A percentile compares a stretch with the other conserved stretches of the same genome.
phyloP scores from a whole-genome alignment of 2,888 invertebrate species.

The Unio pictorum region DNA sequence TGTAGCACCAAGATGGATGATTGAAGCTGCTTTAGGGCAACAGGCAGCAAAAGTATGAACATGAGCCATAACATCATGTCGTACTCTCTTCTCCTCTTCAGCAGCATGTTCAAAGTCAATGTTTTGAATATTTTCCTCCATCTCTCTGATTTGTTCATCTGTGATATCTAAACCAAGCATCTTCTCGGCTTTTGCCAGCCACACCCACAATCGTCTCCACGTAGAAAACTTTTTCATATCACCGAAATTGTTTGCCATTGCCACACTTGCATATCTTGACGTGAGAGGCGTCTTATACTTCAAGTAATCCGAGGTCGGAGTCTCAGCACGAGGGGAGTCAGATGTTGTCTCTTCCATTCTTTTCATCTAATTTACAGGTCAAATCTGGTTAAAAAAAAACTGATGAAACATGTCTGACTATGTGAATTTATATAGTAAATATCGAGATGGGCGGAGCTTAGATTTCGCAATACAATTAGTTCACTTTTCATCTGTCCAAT shows the following conservation, averaged over 20 bases:
- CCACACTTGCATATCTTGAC: constrained; percentile 93
- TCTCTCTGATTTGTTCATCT: constrained; percentile 86
- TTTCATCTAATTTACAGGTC: no score
- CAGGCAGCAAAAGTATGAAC: constrained; percentile 92
- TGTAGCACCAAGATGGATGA: constrained; percentile 94
- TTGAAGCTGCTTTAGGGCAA: constrained; percentile 93
- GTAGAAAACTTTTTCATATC: constrained; percentile 96
- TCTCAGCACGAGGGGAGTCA: no score
- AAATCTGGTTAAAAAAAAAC: no score
- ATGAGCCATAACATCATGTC: constrained; percentile 99
- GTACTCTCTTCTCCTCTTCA: constrained; percentile 86
- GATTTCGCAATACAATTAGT: no score
- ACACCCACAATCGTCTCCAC: constrained; percentile 95
- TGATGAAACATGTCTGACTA: no score
- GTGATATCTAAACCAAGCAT: constrained; percentile 84
- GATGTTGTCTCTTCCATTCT: no score
- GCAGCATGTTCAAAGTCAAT: constrained; percentile 91
- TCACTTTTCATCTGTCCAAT: no score
- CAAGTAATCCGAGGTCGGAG: constrained; percentile 19
- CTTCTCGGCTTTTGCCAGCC: constrained; percentile 89
- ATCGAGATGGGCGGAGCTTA: no score
- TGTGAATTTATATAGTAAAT: no score
- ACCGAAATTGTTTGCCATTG: constrained; percentile 96
- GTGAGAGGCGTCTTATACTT: constrained; percentile 88
- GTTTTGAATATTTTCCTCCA: constrained; percentile 84